Base-by-base conservation (phyloP, 1,140 invertebrate species). In the Drosophila mayri region DNA sequence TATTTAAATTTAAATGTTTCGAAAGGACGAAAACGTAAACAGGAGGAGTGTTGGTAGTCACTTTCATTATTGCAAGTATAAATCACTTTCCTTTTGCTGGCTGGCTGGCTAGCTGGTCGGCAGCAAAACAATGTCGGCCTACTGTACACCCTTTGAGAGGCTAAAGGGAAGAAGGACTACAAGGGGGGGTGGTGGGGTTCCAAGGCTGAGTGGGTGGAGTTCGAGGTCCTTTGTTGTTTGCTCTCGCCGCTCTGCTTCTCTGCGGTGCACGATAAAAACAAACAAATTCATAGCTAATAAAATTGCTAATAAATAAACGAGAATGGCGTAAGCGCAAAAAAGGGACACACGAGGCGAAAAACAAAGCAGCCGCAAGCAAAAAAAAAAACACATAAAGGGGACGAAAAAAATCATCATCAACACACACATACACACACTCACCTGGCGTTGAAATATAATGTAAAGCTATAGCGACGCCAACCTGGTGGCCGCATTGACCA, bases 201-300 rank as follows among this genome's bases (percentile, higher is more conserved):
- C 62, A 43, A 49, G 49, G 43, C 40, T 16, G 65, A 35, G 49
- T 22, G 30, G 11, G 38, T 41, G 41, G 32, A 3, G 32, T 12
- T 32, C n/a, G 35, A 30, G 52, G 75, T 64, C 38, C 59, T 55
- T 58, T 61, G 44, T 73, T 76, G 58, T 78, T 74, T 78, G 58
- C 59, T 76, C 68, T 60, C 52, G 52, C 35, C 44, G 28, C 28
- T 59, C 18, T 50, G 61, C 32, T 64, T 41, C 54, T 61, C 61
- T 88, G 84, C 61, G 83, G 83, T 50, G 73, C 76, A 79, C 85
- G 85, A 88, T 88, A 90, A 90, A 90, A 90, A 90, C 85, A 90
- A 90, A 90, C 85, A 90, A 90, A 90, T 90, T 90, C 85, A 90
- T 90, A 90, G 85, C 85, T 90, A 90, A 90, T 90, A 90, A 90